A percentile compares a stretch with the other conserved stretches of the same genome.
Evolutionary conservation across 2,888 invertebrate genomes (phyloP).

Genomic region (Caradrina kadenii): DNA sequence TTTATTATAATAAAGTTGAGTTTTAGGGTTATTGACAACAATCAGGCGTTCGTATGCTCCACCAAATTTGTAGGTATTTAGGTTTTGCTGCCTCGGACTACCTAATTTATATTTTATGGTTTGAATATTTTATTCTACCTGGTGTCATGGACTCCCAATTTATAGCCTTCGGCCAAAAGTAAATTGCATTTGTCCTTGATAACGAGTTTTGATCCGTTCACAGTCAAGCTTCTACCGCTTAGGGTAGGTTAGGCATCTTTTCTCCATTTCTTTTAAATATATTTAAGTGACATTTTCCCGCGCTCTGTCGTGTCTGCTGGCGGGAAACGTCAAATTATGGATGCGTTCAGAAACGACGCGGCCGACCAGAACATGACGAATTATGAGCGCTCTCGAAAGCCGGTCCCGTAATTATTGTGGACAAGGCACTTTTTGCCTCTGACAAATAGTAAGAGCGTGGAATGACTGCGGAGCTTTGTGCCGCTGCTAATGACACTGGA

Average conservation of each 20-base stretch:
- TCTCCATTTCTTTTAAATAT: conserved; percentile 20
- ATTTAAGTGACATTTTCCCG: conserved; percentile 74
- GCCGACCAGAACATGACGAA: conserved; percentile 90
- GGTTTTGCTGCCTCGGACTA: conserved; percentile 29
- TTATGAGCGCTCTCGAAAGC: conserved; percentile 87
- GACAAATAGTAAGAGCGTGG: conserved; percentile 89
- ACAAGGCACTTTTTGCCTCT: conserved; percentile 89
- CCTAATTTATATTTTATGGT: conserved; percentile 36
- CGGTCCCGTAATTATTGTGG: conserved; percentile 90
- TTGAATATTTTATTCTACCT: conserved; percentile 34
- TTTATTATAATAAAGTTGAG: conserved; percentile 11
- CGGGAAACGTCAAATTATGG: conserved; percentile 89
- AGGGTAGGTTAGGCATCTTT: conserved; percentile 48
- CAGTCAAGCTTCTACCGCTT: conserved; percentile 35
- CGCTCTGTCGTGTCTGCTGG: conserved; percentile 78
- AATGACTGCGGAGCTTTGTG: conserved; percentile 88
- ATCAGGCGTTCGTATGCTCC: conserved; percentile 8
- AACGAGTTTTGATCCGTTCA: conserved; percentile 27
- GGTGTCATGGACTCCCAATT: conserved; percentile 19
- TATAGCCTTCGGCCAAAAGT: conserved; percentile 23
- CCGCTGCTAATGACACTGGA: conserved; percentile 89
- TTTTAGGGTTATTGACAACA: conserved; percentile 37
- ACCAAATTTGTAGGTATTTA: conserved; percentile 15
- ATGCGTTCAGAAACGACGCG: conserved; percentile 86
- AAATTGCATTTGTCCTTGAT: conserved; percentile 25